These are phyloP conservation scores for Anguilla pacifica DNA, from an alignment of 2,797 vertebrate species.

Conservation along the genomic window DNA sequence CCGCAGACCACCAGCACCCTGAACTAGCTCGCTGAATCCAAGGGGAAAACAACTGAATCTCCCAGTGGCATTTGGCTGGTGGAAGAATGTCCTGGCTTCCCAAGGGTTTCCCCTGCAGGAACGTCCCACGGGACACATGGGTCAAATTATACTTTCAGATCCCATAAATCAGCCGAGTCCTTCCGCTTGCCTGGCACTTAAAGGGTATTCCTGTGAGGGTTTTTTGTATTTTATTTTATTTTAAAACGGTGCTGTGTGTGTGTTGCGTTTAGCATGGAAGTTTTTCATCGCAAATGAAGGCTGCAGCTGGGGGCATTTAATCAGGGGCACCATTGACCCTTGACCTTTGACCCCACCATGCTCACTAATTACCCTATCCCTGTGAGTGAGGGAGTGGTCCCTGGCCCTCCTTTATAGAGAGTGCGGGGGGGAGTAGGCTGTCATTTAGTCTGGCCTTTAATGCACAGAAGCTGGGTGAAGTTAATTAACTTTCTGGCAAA, in stretches of 20 bases:
- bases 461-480: slow-evolving; percentile 23
- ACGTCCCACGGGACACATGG: neutral
- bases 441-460: slow-evolving; percentile 34
- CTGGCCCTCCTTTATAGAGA: neutral
- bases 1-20: neutral
- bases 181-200: neutral
- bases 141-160: neutral
- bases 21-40: neutral
- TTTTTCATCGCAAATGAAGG: no score
- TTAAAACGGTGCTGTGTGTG: no score
- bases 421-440: slow-evolving; percentile 4
- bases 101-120: neutral
- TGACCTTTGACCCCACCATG: neutral
- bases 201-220: neutral
- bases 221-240: neutral
- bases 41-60: neutral
- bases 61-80: neutral
- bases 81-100: neutral
- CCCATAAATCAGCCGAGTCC: neutral
- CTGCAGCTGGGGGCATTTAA: neutral
- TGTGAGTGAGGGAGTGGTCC: neutral
- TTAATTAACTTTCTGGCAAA: slow-evolving; percentile 34
- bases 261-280: neutral
- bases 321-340: neutral
- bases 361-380: slow-evolving; percentile 21